These are phyloP conservation scores for Melanotaenia boesemani DNA, from an alignment of 2,797 vertebrate species.

Conservation along the genomic window DNA sequence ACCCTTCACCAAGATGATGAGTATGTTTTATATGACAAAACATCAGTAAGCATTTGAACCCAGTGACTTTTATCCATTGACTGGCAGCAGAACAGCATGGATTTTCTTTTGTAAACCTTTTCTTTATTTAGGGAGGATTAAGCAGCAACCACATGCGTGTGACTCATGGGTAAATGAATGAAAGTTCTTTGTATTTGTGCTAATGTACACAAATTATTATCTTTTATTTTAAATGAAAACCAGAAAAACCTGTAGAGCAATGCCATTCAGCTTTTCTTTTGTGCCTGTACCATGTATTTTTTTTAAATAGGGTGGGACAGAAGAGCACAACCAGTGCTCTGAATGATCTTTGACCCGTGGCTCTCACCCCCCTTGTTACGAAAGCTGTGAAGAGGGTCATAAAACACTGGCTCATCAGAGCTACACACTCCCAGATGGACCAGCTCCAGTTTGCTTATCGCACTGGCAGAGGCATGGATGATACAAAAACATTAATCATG, in stretches of 20 bases:
- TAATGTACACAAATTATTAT: not conserved
- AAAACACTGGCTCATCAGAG: no score
- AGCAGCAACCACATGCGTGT: not conserved
- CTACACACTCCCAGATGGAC: no score
- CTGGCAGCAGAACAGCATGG: not conserved
- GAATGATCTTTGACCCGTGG: no score
- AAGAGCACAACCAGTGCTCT: no score
- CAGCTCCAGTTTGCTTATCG: no score
- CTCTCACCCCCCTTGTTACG: no score
- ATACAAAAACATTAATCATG: no score
- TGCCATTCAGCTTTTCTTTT: not conserved
- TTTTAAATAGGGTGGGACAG: not conserved
- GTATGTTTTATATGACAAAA: slow-evolving; percentile 9
- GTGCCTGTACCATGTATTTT: not conserved
- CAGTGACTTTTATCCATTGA: slow-evolving; percentile 4
- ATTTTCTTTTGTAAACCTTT: slow-evolving; percentile 8
- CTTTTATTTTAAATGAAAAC: not conserved
- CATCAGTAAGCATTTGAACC: slow-evolving; percentile 2
- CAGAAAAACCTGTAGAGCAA: not conserved
- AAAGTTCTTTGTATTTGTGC: not conserved
- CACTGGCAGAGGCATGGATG: no score
- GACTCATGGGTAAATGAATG: slow-evolving; percentile 7
- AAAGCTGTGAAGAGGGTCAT: no score
- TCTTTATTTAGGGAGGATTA: not conserved
- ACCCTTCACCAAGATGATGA: not conserved